Base-by-base conservation (phyloP, 2,113 vertebrate species). In the Vicugna pacos region DNA sequence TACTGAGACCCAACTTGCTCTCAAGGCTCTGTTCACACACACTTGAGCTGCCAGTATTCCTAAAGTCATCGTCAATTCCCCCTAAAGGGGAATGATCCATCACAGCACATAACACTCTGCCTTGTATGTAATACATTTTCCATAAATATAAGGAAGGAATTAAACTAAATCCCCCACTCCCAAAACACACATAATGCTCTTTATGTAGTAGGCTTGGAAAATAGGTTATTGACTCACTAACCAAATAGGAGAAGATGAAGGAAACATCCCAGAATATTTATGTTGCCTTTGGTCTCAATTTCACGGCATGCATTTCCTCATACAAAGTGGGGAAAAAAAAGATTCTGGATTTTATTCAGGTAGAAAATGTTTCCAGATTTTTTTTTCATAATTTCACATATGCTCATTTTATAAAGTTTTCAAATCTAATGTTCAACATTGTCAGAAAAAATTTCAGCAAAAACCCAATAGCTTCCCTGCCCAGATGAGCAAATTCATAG, bases 361-460 rank as follows among this genome's bases (percentile, higher is more conserved):
- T 79, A 64, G 52, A 89, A 94, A 89, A 91, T 85, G 54, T 72
- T 77, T 94, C 89, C 88, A 97, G 54, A n/a, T 81, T 94, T 95
- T 90, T 90, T 60, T 32, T 65, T 77, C 65, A 35, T 86, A 73
- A 91, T 79, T 97, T 92, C 28, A 89, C 46, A 79, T 79, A 67
- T 28, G 32, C 14, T 86, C 38, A 89, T 87, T 94, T 83, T 87
- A 92, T 70, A 83, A 42, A 90, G 54, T 93, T 93, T 92, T 88
- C 73, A 90, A 72, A 54, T 77, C 58, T 86, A 46, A 96, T 13
- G 7, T 70, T 92, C 70, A 30, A 28, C 32, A 28, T 72, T 86
- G 56, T 92, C 58, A 88, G 46, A 92, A 81, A 32, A 93, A 93
- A 73, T 83, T 67, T 96, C 50, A 94, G 48, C 82, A 60, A 79